Percentiles rank a stretch among this genome's conserved stretches.
Evolutionary conservation across 2,113 vertebrate species (phyloP).

Genomic region (Ailuropoda melanoleuca): DNA sequence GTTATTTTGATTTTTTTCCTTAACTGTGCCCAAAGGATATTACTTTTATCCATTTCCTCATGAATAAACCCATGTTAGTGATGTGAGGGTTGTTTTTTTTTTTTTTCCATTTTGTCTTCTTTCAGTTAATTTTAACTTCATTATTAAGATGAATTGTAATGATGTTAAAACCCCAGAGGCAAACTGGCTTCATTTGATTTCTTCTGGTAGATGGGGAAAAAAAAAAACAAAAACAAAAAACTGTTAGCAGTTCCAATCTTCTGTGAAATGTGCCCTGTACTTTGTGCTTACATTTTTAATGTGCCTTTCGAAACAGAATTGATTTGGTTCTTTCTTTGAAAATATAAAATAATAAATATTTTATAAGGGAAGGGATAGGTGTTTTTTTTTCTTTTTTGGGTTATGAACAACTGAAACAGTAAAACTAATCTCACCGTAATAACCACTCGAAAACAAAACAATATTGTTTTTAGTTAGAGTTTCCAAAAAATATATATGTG

Average conservation of each 20-base stretch:
- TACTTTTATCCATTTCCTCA: constrained; percentile 66
- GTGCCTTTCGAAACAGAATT: constrained; percentile 79
- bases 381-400: not conserved
- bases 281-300: constrained; percentile 84
- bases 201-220: constrained; percentile 72
- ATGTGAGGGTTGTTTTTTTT: not conserved
- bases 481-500: not conserved
- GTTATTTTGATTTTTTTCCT: constrained; percentile 37
- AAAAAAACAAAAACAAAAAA: constrained; percentile 64
- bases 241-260: constrained; percentile 76
- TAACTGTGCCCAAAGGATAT: constrained; percentile 33
- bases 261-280: constrained; percentile 79
- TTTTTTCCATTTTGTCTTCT: constrained; percentile 55
- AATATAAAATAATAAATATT: constrained; percentile 78
- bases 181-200: constrained; percentile 83
- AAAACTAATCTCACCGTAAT: constrained; percentile 28
- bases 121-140: constrained; percentile 85
- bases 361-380: constrained; percentile 68
- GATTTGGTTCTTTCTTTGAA: constrained; percentile 81
- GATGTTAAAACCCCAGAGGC: constrained; percentile 80
- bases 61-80: constrained; percentile 62
- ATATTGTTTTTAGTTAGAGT: not conserved
- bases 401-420: constrained; percentile 38
- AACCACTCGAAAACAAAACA: constrained; percentile 6
- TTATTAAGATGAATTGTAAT: constrained; percentile 85